Percentiles rank a stretch among this genome's conserved stretches.
phyloP scores from a whole-genome alignment of 2,113 vertebrate species.

The Corythaeola cristata region DNA sequence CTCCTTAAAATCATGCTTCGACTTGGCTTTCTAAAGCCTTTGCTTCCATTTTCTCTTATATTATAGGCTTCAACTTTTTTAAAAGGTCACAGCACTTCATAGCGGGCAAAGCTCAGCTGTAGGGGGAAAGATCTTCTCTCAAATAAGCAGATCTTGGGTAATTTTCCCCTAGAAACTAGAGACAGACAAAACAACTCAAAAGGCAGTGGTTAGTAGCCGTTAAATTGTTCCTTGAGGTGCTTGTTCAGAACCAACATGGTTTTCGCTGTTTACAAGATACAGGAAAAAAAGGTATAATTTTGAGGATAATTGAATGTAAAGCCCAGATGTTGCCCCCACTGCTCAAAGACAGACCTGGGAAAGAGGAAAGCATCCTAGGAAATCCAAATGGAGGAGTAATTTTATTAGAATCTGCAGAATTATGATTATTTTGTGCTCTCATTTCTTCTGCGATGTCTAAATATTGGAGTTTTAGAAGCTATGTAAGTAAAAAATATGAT shows the following conservation, averaged over 20 bases:
- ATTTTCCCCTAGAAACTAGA: neutral
- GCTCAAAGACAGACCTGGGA: neutral
- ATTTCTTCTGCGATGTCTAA: neutral
- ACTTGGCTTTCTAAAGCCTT: neutral
- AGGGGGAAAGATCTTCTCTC: neutral
- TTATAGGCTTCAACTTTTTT: neutral
- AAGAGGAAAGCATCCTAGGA: neutral
- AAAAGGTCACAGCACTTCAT: neutral
- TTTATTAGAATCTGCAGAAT: neutral
- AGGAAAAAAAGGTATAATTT: neutral
- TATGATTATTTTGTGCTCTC: neutral
- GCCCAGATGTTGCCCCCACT: accelerated
- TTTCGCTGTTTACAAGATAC: neutral
- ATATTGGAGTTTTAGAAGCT: neutral
- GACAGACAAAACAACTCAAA: neutral
- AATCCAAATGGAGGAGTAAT: neutral
- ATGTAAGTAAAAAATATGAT: neutral
- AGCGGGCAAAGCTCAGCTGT: neutral
- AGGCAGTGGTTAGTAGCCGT: neutral
- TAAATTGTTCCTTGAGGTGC: neutral
- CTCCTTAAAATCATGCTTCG: conserved; percentile 6
- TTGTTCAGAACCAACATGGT: neutral
- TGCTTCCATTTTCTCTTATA: neutral
- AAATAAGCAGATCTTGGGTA: neutral
- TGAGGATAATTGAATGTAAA: neutral